Conservation (phyloP, 1,140 invertebrate genomes). For the Antheraea mylitta region DNA sequence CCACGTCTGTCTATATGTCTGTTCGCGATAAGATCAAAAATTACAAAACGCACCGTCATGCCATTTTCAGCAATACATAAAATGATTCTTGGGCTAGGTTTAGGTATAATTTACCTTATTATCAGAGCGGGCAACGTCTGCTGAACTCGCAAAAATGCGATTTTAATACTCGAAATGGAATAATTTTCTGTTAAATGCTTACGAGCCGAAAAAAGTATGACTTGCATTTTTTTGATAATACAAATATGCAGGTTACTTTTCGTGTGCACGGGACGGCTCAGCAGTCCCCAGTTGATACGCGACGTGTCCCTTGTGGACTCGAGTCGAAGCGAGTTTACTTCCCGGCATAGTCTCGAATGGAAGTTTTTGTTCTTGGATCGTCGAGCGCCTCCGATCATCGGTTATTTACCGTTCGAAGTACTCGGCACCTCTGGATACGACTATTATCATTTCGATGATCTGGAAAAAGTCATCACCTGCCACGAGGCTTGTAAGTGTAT, state of each 20-base stretch:
- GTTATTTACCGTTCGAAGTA: constrained; percentile 96
- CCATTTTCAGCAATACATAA: too few relatives aligned
- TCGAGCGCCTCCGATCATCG: constrained; percentile 95
- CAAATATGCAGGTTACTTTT: constrained; percentile 82
- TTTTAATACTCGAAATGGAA: too few relatives aligned
- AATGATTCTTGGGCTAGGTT: too few relatives aligned
- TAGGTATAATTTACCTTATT: too few relatives aligned
- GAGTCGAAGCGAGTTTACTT: constrained; percentile 92
- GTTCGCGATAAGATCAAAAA: too few relatives aligned
- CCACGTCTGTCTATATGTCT: too few relatives aligned
- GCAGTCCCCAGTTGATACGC: constrained; percentile 90
- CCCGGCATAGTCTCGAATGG: constrained; percentile 96
- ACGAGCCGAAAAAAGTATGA: too few relatives aligned
- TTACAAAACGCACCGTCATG: too few relatives aligned
- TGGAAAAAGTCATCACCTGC: constrained; percentile 92
- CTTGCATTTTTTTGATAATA: too few relatives aligned
- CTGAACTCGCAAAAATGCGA: too few relatives aligned
- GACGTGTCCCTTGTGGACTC: constrained; percentile 92
- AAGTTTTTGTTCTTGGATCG: constrained; percentile 97
- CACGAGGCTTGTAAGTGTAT: constrained; percentile 90
- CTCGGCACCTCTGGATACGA: constrained; percentile 97
- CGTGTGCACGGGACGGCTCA: constrained; percentile 90
- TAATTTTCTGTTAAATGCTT: too few relatives aligned
- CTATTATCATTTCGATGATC: constrained; percentile 96
- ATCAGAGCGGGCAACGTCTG: too few relatives aligned